phyloP scores from a whole-genome alignment of 2,797 vertebrate species.

The Poeciliopsis presidionis region DNA sequence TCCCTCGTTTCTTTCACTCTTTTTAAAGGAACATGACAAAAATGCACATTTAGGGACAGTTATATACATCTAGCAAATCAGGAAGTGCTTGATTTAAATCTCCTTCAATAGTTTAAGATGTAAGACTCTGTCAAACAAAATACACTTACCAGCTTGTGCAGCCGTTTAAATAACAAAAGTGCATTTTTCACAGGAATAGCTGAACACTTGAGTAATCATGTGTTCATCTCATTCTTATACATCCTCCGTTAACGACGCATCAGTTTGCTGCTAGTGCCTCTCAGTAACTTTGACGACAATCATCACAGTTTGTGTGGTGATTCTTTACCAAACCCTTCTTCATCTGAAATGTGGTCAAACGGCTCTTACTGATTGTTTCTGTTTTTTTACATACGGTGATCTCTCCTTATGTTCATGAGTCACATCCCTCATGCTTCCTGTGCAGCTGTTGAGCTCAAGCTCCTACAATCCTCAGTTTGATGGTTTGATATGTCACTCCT shows the following conservation, averaged over 20 bases:
- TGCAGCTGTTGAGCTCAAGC: conserved; percentile 63
- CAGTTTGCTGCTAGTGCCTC: neutral
- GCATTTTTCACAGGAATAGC: neutral
- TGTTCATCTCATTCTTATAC: neutral
- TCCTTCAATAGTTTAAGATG: neutral
- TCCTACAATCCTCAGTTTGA: conserved; percentile 27
- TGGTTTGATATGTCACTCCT: conserved; percentile 27
- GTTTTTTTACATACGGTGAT: conserved; percentile 22
- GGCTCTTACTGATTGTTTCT: conserved; percentile 38
- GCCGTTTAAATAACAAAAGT: neutral
- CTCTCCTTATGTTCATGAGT: conserved; percentile 44
- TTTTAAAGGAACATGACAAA: neutral
- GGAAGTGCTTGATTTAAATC: neutral
- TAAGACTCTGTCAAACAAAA: neutral
- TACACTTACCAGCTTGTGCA: neutral
- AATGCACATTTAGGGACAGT: neutral
- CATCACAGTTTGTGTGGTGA: neutral
- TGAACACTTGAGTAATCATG: neutral
- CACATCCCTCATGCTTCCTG: conserved; percentile 60
- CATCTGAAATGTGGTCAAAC: conserved; percentile 18
- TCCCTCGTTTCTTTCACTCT: conserved; percentile 8
- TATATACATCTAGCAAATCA: neutral
- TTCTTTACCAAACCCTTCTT: neutral
- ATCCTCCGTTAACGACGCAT: neutral
- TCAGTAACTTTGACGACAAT: neutral